Percentiles rank a stretch among this genome's conserved stretches.
phyloP scores from a whole-genome alignment of 2,888 invertebrate genomes.

The Drosophila testacea region DNA sequence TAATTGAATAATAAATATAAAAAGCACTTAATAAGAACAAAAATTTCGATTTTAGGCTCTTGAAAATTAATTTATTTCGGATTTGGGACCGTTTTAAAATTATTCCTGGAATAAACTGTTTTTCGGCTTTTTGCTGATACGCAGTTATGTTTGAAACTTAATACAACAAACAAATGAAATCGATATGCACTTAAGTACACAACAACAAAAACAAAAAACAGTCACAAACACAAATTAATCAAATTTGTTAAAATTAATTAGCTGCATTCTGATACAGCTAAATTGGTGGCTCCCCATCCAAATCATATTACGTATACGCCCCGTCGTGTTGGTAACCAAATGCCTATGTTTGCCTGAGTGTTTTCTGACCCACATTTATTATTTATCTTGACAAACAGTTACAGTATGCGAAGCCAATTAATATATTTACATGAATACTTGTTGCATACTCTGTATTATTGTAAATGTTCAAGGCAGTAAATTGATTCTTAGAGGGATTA shows the following conservation, averaged over 20 bases:
- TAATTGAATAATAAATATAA: too few species aligned
- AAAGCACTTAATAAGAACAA: too few species aligned
- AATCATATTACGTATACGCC: conserved; percentile 26
- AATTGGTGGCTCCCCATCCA: background rate
- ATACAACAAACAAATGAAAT: conserved; percentile 30
- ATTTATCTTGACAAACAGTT: background rate
- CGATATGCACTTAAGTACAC: conserved; percentile 36
- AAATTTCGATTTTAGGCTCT: too few species aligned
- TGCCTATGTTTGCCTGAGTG: background rate
- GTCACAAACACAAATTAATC: conserved; percentile 16
- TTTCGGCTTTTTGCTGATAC: background rate
- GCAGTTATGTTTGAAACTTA: conserved; percentile 6
- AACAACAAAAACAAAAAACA: background rate
- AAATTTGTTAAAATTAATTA: conserved; percentile 39
- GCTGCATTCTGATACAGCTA: conserved; percentile 4
- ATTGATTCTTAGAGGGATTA: background rate
- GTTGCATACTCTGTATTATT: too few species aligned
- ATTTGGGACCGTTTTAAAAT: background rate
- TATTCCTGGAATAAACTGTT: background rate
- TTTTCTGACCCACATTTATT: background rate
- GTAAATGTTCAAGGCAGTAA: background rate
- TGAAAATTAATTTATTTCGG: too few species aligned
- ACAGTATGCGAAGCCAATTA: background rate
- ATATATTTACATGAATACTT: background rate
- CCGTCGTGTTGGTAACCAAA: background rate